These are phyloP conservation scores for Periophthalmus modestus DNA, from an alignment of 2,113 vertebrate species.

Conservation along the genomic window DNA sequence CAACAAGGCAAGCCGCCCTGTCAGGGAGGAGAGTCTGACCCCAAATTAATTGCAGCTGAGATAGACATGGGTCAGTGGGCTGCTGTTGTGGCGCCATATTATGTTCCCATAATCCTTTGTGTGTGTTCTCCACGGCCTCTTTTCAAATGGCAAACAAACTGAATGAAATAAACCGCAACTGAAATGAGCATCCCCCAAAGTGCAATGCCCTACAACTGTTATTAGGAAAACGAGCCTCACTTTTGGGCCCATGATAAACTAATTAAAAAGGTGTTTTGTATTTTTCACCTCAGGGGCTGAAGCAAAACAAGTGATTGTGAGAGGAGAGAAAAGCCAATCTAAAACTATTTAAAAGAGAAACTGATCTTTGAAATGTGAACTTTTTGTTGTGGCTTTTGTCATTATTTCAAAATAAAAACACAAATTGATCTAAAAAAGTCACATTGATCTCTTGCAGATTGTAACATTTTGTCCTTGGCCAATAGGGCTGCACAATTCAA, in stretches of 20 bases:
- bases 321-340: slow-evolving; percentile 13
- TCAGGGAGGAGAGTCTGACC: slow-evolving; percentile 52
- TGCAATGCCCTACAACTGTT: slow-evolving; percentile 39
- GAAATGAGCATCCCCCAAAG: slow-evolving; percentile 43
- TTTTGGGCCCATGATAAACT: slow-evolving; percentile 60
- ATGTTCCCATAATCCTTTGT: slow-evolving; percentile 23
- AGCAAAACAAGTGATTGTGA: slow-evolving; percentile 16
- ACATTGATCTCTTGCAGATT: too few relatives aligned
- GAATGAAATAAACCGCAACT: slow-evolving; percentile 57
- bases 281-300: slow-evolving; percentile 38
- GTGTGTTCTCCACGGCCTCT: slow-evolving; percentile 33
- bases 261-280: slow-evolving; percentile 66
- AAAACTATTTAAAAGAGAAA: background rate
- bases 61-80: slow-evolving; percentile 44
- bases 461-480: too few relatives aligned
- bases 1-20: slow-evolving; percentile 41
- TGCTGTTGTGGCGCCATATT: slow-evolving; percentile 29
- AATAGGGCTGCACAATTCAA: too few relatives aligned
- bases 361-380: background rate
- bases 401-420: background rate
- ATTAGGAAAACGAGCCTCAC: slow-evolving; percentile 57
- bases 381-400: background rate
- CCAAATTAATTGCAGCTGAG: slow-evolving; percentile 59
- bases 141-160: slow-evolving; percentile 52
- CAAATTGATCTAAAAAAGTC: too few relatives aligned